Percentiles rank a stretch among this genome's conserved stretches.
These are phyloP conservation scores for Stictonetta naevosa DNA, from an alignment of 2,113 vertebrate genomes.

Conservation along the genomic window DNA sequence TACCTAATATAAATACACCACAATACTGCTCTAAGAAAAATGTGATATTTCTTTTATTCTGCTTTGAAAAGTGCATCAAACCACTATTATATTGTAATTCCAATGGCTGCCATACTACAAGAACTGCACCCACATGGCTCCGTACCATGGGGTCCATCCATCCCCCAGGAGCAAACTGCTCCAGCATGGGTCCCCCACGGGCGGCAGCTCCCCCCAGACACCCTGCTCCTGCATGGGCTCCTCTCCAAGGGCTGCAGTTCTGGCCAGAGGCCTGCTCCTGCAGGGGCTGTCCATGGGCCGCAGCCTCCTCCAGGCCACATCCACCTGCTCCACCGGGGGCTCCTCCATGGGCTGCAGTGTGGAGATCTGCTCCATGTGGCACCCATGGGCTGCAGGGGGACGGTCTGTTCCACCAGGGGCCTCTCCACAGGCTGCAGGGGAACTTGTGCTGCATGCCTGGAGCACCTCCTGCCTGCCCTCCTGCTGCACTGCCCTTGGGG, in stretches of 20 bases:
- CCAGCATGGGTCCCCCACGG: too few relatives aligned
- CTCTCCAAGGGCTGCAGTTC: neutral
- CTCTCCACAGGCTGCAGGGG: neutral
- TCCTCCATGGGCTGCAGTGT: neutral
- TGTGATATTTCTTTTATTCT: neutral
- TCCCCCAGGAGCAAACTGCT: neutral
- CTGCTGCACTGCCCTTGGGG: too few relatives aligned
- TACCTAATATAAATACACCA: neutral
- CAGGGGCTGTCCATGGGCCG: accelerated
- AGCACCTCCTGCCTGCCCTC: neutral
- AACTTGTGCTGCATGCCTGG: neutral
- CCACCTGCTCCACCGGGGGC: accelerated
- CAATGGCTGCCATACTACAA: neutral
- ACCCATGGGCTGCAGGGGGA: too few relatives aligned
- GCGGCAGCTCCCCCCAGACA: too few relatives aligned
- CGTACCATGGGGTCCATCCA: too few relatives aligned
- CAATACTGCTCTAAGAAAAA: neutral
- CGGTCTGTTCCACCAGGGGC: neutral
- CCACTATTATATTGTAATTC: neutral
- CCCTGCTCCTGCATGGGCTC: accelerated
- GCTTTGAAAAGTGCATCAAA: neutral
- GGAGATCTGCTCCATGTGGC: neutral
- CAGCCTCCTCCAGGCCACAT: neutral
- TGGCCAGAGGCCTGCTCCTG: neutral
- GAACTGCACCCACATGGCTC: neutral